Percentiles rank a stretch among this genome's conserved stretches.
These are phyloP conservation scores for Cyphotilapia sp. DNA, from an alignment of 2,113 vertebrate species.

Conservation along the genomic window DNA sequence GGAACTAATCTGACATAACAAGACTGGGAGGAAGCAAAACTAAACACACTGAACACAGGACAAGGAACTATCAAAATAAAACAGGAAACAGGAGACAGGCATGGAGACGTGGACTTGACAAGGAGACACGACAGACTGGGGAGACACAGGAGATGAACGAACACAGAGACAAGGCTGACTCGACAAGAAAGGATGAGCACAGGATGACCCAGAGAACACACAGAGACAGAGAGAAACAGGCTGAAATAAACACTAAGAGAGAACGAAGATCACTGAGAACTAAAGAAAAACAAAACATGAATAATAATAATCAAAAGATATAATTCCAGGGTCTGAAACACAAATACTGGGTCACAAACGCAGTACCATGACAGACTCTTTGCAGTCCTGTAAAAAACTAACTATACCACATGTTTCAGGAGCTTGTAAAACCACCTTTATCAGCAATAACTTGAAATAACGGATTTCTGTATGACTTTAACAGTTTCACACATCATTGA, in stretches of 20 bases:
- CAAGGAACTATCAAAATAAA: background rate
- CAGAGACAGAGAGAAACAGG: background rate
- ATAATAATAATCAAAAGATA: background rate
- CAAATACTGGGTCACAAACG: background rate
- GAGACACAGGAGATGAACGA: background rate
- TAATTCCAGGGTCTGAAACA: fast-evolving
- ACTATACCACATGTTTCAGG: background rate
- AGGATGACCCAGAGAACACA: background rate
- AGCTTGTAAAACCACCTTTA: background rate
- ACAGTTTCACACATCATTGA: background rate
- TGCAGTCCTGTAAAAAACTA: fast-evolving
- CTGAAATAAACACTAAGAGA: background rate
- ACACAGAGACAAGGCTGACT: background rate
- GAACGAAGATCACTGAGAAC: fast-evolving
- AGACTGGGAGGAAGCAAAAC: background rate
- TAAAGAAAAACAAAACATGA: background rate
- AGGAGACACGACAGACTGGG: background rate
- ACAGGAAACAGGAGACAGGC: fast-evolving
- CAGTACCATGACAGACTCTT: background rate
- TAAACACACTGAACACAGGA: background rate
- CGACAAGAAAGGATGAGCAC: background rate
- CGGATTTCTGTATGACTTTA: background rate
- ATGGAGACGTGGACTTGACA: background rate
- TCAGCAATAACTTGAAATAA: background rate
- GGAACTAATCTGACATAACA: background rate